Evolutionary conservation across 2,888 invertebrate species (phyloP), one percentile per base, ranked within the genome.

Genomic region (Dinocampus coccinellae): DNA sequence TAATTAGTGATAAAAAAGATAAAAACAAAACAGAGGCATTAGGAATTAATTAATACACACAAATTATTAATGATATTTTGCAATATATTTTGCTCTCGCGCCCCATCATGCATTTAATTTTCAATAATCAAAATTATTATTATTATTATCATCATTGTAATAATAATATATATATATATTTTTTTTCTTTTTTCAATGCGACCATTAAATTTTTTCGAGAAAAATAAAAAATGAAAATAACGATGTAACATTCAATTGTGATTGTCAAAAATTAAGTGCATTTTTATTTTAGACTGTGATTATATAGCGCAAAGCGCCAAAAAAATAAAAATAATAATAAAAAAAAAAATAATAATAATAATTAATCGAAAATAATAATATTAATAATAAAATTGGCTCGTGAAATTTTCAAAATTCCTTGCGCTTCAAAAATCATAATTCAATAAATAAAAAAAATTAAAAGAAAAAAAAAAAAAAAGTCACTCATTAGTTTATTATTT

Each of bases 1-100:
- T 57, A 34, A 73, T 55, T 52, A 69, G 63, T 60, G 68, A 67
- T 39, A 42, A 34, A 65, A 34, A 60, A 70, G 33, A 53, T 58
- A 33, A 63, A 66, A 22, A 52, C 20, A 36, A 65, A 69, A 26
- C 34, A 58, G 83, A 85, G 85, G 83, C 85, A 84, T 86, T 86
- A 86, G 85, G 84, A 84, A 85, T 84, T 86, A 83, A 75, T 76
- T 72, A 75, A 74, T 75, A 78, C 76, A n/a, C 73, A 76, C 60
- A 69, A 70, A 70, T 73, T 70, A 63, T 67, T 60, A 75, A 69
- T 62, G 22, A 67, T 64, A 71, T 55, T 74, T 69, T 69, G 61
- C 65, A 16, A 70, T 75, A 68, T 74, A 53, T 65, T 65, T 70
- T 73, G 53, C 69, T 70, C 69, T 70, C 64, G 67, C 68, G 68